Base-by-base conservation (phyloP, 2,797 vertebrate genomes). In the Scomberomorus guttatus region DNA sequence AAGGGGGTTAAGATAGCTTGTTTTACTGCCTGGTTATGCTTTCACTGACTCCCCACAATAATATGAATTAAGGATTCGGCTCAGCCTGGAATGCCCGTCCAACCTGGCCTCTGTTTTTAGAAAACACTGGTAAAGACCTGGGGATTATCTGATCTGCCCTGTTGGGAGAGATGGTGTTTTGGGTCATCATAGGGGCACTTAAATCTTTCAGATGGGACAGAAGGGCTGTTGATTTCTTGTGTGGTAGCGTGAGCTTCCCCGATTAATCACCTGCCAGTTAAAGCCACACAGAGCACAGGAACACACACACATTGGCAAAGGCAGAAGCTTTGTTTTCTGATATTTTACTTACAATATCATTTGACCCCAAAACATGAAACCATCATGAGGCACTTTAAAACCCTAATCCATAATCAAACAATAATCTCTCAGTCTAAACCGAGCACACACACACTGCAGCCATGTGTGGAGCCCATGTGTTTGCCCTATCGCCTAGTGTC, bases 361-460 rank as follows among this genome's bases (percentile, higher is more conserved):
- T 71, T 83, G 70, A 86, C 77, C 60, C 39, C 42, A 63, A 81
- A 84, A 63, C 6, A 18, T 63, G 59, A 63, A 70, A 67, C 14
- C 59, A 60, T 81, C 77, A 81, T 44, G 32, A 67, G 39, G 62
- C 75, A 51, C 25, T 83, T 55, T 60, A 42, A 82, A 77, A 74
- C 22, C 44, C 65, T 70, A 69, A 85, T 72, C 80, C 55, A 62
- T 29, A 50, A 71, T 78, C 42, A 67, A 73, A 88, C 79, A 89
- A 86, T 90, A 76, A 87, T 72, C 77, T 82, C 80, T 90, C 82
- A 79, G 81, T 83, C 48, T 69, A 52, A 79, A 76, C 44, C 34
- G 32, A 80, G 29, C 34, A 57, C 71, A 72, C 71, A 69, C 56
- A 59, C 27, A 69, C 44, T 34, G 60, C 50, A 37, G 79, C 62